Evolutionary conservation across 2,888 invertebrate genomes (phyloP), one percentile per base, ranked within the genome.

Genomic region (Platerodrilus igneus): DNA sequence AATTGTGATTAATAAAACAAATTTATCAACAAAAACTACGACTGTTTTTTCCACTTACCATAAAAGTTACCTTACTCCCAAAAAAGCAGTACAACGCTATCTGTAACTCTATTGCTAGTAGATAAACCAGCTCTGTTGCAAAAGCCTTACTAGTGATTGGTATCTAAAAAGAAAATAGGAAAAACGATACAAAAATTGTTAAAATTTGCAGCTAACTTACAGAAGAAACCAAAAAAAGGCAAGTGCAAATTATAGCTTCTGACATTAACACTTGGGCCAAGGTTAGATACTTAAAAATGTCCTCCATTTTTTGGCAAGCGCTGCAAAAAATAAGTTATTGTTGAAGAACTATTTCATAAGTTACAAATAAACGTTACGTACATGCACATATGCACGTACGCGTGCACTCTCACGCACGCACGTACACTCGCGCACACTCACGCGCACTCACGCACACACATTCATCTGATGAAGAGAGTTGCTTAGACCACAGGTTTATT

Each of bases 191-290:
- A 45, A 36, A 10, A 28, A 27, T 45, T 46, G 33, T 5, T 37
- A 42, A 21, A 36, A 15, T 17, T 37, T 21, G 10, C 10, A 25
- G 13, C 9, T n/a, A 28, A 42, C 47, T 42, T 41, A 56, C 56
- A n/a, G 48, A 39, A 20, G 56, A 51, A 5, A 58, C 49, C 16
- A 57, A 43, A 38, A 48, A 58, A 4, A 57, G 39, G 21, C 56
- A 56, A 21, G 56, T 57, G 34, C 58, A 58, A 9, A 57, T 49
- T 6, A 56, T 46, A 27, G 57, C 45, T 23, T 57, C 38, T 4
- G 58, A 57, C 28, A 55, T 50, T 22, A 58, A 35, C n/a, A 53
- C 52, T 47, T 58, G 58, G 2, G 49, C 38, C 9, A 58, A 47
- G 3, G 52, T 52, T 10, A 56, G 34, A 20, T 49, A 48, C 2